Evolutionary conservation across 1,140 invertebrate genomes (phyloP).

Genomic region (Limonius californicus): DNA sequence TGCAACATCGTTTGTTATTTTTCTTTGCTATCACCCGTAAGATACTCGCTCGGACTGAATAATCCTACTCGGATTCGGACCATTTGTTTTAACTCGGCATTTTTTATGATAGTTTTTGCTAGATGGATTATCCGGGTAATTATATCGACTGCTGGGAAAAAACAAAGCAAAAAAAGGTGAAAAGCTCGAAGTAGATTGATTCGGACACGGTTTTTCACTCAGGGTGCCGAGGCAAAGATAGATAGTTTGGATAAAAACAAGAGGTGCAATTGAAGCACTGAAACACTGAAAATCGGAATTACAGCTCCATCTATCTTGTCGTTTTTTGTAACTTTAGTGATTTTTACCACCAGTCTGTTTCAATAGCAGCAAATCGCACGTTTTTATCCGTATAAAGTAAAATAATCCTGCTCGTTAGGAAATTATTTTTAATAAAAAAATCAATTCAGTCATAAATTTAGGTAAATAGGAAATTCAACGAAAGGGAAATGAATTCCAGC

Average conservation of each 20-base stretch:
- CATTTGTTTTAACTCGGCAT: background rate
- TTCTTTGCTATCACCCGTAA: background rate
- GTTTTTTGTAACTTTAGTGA: too few species aligned
- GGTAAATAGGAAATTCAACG: too few species aligned
- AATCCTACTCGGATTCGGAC: background rate
- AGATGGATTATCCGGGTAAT: background rate
- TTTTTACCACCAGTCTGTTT: too few species aligned
- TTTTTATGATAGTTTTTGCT: background rate
- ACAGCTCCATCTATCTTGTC: conserved; percentile 1
- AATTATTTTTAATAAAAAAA: too few species aligned
- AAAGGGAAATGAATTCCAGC: too few species aligned
- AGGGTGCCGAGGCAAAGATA: background rate
- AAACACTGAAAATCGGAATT: background rate
- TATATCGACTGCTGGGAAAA: background rate
- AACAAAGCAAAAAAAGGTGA: background rate
- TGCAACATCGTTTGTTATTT: background rate
- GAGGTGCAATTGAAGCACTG: background rate
- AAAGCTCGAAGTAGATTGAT: conserved; percentile 5
- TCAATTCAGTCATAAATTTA: too few species aligned
- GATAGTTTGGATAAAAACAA: conserved; percentile 5
- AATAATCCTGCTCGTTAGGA: too few species aligned
- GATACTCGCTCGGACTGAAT: background rate
- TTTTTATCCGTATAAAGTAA: too few species aligned
- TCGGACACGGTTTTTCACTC: conserved; percentile 5
- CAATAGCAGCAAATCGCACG: too few species aligned